Evolutionary conservation across 2,888 invertebrate genomes (phyloP), one percentile per base, ranked within the genome.

Genomic region (Phasia obesa): DNA sequence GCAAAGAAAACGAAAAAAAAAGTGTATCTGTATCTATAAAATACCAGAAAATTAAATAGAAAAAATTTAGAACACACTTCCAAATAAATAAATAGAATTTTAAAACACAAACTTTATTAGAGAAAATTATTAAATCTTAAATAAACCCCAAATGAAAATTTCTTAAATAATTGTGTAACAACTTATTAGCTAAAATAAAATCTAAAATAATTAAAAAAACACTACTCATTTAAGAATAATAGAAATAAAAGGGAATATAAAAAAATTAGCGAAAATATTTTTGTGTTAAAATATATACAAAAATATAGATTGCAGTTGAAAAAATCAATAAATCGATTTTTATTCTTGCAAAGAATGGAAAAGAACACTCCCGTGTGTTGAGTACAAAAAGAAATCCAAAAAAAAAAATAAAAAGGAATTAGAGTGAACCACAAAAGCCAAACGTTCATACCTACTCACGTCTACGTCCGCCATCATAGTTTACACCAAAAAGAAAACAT

Each of bases 261-360:
- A 31, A 55, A 69, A 60, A 65, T 25, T 62, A 51, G 42, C 27
- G n/a, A 55, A 62, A 78, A 55, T 23, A 49, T 42, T 53, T 64
- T 19, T 59, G 65, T 73, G 27, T 59, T 59, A 59, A 55, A 64
- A 27, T 42, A 15, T 71, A 62, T n/a, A 60, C 42, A 51, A 67
- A 25, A 31, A 44, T 6, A 38, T 17, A 3, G 0, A 27, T n/a
- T 49, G 17, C 9, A 60, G 0, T 42, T 53, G 60, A 62, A 71
- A 71, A 83, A 83, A 83, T 83, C 83, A 76, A 83, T 83, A 76
- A 83, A 75, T 79, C 67, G 79, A 79, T 79, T 83, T 83, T 71
- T 57, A 42, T 79, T 59, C 19, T 47, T 53, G 67, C 59, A 60
- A 79, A 59, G n/a, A n/a, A n/a, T 57, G 57, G 9, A 49, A 55